Base-by-base conservation (phyloP, 2,797 vertebrate genomes). In the Mormyrops attenuatus region DNA sequence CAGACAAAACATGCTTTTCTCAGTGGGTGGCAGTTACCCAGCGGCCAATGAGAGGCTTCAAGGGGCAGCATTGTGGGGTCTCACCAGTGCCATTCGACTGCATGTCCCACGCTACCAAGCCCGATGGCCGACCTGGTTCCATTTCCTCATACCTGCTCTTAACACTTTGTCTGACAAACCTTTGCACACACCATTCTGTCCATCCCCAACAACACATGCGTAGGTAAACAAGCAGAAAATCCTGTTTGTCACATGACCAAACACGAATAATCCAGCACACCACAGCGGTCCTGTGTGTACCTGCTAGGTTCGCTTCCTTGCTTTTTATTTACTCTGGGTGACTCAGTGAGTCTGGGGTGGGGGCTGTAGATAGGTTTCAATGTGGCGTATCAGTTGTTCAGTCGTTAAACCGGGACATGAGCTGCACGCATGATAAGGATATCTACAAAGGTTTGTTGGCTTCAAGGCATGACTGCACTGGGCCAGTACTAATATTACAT, bases 241-340 rank as follows among this genome's bases (percentile, higher is more conserved):
- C 85, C 26, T 55, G 49, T 87, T 86, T 86, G 49, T 52, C 84
- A 52, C 84, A 60, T 87, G 85, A 87, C 26, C 11, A 87, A 30
- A 11, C 30, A 20, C 85, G 5, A 57, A 57, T 30, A 87, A 38
- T 57, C 53, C 30, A 38, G 50, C 85, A 60, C 49, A 57, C 6
- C 26, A 38, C 85, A 38, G 26, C 8, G 5, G 7, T 22, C 85
- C 85, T 17, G 26, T 38, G 53, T 60, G 30, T 60, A 4, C 34
- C 73, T 89, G 50, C 69, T 50, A 82, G 73, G 34, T 82, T 55
- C 38, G 73, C 52, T 77, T 41, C 73, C 41, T 11, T 41, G 69
- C 26, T 44, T 52, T 89, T 88, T 57, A 38, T 89, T 89, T 89
- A 52, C 52, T 60, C 77, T 84, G 73, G 26, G 53, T 85, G 89